Percentiles rank a stretch among this genome's conserved stretches.
Conservation (phyloP, 2,113 vertebrate species). For the Daphoenositta chrysoptera region DNA sequence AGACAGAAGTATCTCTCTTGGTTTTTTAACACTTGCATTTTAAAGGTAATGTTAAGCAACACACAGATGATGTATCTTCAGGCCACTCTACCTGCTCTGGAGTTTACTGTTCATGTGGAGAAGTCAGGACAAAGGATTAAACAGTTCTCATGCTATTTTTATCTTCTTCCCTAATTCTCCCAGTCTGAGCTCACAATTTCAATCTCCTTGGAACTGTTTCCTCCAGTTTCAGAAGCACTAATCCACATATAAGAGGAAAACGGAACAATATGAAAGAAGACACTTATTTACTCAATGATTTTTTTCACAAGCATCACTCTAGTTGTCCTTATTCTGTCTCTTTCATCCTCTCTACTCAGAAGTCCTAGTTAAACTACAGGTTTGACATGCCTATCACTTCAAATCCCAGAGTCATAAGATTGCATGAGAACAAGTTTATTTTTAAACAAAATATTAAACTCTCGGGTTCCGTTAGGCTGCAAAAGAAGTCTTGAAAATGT, state of each 20-base stretch:
- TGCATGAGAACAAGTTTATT: neutral
- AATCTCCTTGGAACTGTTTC: neutral
- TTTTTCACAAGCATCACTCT: neutral
- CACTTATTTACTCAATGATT: neutral
- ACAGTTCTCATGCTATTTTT: neutral
- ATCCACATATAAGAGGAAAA: neutral
- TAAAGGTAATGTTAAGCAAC: neutral
- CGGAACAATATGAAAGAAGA: neutral
- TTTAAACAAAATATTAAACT: neutral
- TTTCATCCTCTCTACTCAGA: neutral
- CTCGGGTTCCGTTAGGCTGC: neutral
- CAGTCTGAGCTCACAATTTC: neutral
- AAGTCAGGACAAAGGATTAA: neutral
- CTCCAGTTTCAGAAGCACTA: neutral
- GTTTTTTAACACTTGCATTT: neutral
- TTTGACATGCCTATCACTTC: slow-evolving; percentile 19
- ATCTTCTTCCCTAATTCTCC: neutral
- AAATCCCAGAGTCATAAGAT: neutral
- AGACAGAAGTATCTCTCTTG: neutral
- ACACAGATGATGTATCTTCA: neutral
- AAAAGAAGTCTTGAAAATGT: neutral
- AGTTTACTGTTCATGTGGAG: neutral
- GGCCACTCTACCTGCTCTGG: neutral
- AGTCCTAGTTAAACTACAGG: neutral
- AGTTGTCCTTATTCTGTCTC: slow-evolving; percentile 32